Conservation (phyloP, 2,797 vertebrate species). For the Phrynocephalus forsythii region DNA sequence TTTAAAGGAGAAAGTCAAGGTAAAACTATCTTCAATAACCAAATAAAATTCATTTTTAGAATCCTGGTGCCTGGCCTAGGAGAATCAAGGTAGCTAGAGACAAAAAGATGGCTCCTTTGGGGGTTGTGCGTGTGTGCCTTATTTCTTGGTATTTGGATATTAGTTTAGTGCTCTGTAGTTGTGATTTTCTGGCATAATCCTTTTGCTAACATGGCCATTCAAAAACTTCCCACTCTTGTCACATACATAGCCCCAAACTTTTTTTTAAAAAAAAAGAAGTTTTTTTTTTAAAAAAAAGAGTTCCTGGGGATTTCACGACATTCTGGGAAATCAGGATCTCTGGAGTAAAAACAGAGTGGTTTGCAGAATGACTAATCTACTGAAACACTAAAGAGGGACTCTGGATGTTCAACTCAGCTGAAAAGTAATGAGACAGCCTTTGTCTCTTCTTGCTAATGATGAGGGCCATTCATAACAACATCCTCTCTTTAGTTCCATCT, state of each 20-base stretch:
- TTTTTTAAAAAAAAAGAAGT: too few species aligned
- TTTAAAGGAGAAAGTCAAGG: too few species aligned
- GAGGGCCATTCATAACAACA: slow-evolving; percentile 10
- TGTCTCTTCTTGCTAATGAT: slow-evolving; percentile 20
- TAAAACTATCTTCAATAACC: too few species aligned
- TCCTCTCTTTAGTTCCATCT: neutral
- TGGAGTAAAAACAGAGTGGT: neutral
- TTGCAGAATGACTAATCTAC: neutral
- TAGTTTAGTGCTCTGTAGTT: neutral
- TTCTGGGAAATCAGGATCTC: neutral
- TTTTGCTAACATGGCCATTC: neutral
- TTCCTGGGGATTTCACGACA: neutral
- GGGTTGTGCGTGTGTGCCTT: neutral
- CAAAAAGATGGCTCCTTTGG: neutral
- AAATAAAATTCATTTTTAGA: neutral
- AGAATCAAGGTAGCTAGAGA: neutral
- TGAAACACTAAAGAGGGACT: neutral
- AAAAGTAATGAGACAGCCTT: slow-evolving; percentile 25
- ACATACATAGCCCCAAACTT: neutral
- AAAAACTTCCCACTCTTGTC: neutral
- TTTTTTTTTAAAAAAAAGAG: neutral
- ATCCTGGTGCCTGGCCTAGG: neutral
- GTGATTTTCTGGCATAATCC: neutral
- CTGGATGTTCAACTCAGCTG: neutral
- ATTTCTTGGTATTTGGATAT: too few species aligned